Conservation (phyloP, 2,113 vertebrate genomes). For the Daubentonia madagascariensis region DNA sequence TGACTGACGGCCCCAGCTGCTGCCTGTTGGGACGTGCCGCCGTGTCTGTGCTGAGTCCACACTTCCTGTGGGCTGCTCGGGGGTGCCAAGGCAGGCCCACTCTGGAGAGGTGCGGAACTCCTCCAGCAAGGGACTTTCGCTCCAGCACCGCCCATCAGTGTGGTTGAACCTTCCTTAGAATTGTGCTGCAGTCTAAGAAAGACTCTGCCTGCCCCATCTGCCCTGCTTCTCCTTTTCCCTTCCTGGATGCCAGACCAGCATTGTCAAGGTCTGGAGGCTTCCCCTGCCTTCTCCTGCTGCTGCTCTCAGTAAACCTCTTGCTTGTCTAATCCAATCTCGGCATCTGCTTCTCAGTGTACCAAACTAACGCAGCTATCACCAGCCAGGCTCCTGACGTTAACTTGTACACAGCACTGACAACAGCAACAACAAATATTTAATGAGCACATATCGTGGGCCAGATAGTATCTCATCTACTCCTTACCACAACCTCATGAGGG, state of each 20-base stretch:
- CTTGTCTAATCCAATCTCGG: background rate
- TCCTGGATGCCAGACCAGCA: too few relatives aligned
- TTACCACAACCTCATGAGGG: background rate
- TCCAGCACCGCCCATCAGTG: background rate
- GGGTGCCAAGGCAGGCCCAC: background rate
- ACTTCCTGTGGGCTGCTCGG: background rate
- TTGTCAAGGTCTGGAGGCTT: background rate
- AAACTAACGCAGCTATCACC: background rate
- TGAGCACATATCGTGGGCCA: background rate
- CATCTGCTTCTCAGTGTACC: background rate
- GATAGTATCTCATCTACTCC: background rate
- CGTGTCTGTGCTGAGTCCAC: background rate
- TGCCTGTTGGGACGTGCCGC: background rate
- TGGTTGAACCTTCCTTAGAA: background rate
- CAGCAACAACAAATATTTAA: background rate
- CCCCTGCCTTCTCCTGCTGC: background rate
- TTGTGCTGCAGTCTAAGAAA: accelerated
- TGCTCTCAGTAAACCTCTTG: background rate
- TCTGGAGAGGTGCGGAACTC: background rate
- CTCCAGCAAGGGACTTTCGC: background rate
- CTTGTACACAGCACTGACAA: too few relatives aligned
- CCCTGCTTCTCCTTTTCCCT: too few relatives aligned
- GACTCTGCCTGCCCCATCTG: background rate
- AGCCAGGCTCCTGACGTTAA: background rate
- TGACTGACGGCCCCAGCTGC: background rate